These are phyloP conservation scores for Poecilia velifera DNA, from an alignment of 2,797 vertebrate species.

Conservation along the genomic window DNA sequence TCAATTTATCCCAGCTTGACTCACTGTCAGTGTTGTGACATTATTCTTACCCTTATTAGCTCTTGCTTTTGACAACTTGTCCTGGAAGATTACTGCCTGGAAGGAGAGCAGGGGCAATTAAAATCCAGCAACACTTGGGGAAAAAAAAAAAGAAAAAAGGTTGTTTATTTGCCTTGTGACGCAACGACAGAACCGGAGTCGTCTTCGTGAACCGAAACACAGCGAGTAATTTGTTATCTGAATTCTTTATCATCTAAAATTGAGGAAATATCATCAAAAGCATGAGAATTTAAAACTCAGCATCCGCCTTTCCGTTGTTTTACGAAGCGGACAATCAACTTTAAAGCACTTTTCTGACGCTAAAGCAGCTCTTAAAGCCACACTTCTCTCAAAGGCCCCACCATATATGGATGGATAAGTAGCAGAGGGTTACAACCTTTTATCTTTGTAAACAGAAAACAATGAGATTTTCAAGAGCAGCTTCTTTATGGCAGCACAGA, in stretches of 20 bases:
- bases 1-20: conserved; percentile 12
- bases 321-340: background rate
- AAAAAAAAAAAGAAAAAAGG: no score
- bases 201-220: background rate
- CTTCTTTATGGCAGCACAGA: background rate
- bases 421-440: background rate
- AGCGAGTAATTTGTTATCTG: background rate
- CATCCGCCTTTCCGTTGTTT: background rate
- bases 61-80: conserved; percentile 22
- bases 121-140: background rate
- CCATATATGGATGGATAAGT: background rate
- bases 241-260: background rate
- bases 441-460: background rate
- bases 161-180: background rate
- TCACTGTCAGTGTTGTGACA: conserved; percentile 16
- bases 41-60: conserved; percentile 5
- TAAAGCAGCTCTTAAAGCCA: background rate
- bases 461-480: background rate
- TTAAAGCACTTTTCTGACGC: background rate
- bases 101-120: conserved; percentile 1
- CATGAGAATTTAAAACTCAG: background rate
- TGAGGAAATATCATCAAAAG: background rate
- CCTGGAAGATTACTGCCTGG: conserved; percentile 7
- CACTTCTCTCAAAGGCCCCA: no score
- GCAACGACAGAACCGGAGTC: background rate